These are phyloP conservation scores for Kobus ellipsiprymnus DNA, from an alignment of 2,113 vertebrate species.

Conservation along the genomic window DNA sequence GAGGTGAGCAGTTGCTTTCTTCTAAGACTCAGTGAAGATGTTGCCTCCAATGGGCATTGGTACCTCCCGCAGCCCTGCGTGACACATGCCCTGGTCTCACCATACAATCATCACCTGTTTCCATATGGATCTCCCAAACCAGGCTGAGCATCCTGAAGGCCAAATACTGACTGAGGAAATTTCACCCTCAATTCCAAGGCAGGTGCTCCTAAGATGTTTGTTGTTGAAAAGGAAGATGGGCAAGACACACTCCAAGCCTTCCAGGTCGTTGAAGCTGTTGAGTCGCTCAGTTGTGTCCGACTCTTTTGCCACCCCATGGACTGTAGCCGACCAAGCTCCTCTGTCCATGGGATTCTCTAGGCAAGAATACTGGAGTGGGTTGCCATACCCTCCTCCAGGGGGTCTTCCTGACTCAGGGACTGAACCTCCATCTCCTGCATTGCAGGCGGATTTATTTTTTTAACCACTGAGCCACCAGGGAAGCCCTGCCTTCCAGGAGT, in stretches of 20 bases:
- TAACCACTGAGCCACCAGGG: neutral
- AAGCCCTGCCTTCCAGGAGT: neutral
- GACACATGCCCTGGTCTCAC: fast-evolving
- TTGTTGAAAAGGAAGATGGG: neutral
- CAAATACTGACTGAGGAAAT: neutral
- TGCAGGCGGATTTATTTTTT: neutral
- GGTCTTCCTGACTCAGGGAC: neutral
- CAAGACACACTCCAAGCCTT: neutral
- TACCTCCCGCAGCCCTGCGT: neutral
- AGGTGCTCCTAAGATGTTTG: neutral
- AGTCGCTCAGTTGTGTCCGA: neutral
- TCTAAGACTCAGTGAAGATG: neutral
- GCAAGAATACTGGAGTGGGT: neutral
- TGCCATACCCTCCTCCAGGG: neutral
- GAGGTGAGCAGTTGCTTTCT: neutral
- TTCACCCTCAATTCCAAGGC: neutral
- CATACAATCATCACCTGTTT: fast-evolving
- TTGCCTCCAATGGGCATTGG: neutral
- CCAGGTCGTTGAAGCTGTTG: neutral
- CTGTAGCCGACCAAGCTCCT: neutral
- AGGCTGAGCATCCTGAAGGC: neutral
- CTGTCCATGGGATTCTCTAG: neutral
- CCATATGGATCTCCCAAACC: neutral
- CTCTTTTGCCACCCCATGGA: neutral
- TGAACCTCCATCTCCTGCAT: neutral